Evolutionary conservation across 2,797 vertebrate species (phyloP), one percentile per base, ranked within the genome.

Genomic region (Crenichthys baileyi): DNA sequence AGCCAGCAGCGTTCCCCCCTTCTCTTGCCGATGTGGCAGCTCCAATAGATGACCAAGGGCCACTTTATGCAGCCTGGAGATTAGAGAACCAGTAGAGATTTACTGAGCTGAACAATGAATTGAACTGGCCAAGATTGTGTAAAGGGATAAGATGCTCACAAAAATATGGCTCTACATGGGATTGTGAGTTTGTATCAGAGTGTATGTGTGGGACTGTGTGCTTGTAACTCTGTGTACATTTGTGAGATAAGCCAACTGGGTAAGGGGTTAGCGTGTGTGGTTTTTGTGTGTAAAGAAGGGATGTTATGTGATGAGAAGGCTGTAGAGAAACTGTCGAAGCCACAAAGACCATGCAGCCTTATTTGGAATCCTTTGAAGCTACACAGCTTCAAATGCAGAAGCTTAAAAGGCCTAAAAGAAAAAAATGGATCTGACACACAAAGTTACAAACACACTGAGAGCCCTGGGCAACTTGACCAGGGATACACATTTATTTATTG

Each of bases 91-190:
- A 61, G 84, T 46, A 4, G 76, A 92, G 91, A 92, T 91, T 92
- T 92, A 36, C 83, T 68, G 81, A 87, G 83, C 79, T 78, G 79
- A 94, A 94, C 92, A 94, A 94, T 92, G 90, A 91, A 87, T 73
- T 83, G 61, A 51, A 68, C 78, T 72, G 85, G 87, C 90, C 84
- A 90, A 92, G 91, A 94, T 91, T 91, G 88, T 91, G 91, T 84
- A 87, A 88, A 77, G 61, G 89, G 92, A 94, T 93, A 93, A 92
- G 87, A 92, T 83, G 81, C 79, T 85, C 76, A 84, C 78, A 87
- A 84, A 89, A 89, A 85, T 77, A 79, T 85, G 83, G 80, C 76
- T 84, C 58, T 50, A 36, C 80, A 78, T 68, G 70, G 80, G 82
- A 87, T 63, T 87, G 79, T 56, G 73, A 71, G 79, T 78, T 85